Evolutionary conservation across 2,113 vertebrate species (phyloP).

Genomic region (Atrichornis clamosus): DNA sequence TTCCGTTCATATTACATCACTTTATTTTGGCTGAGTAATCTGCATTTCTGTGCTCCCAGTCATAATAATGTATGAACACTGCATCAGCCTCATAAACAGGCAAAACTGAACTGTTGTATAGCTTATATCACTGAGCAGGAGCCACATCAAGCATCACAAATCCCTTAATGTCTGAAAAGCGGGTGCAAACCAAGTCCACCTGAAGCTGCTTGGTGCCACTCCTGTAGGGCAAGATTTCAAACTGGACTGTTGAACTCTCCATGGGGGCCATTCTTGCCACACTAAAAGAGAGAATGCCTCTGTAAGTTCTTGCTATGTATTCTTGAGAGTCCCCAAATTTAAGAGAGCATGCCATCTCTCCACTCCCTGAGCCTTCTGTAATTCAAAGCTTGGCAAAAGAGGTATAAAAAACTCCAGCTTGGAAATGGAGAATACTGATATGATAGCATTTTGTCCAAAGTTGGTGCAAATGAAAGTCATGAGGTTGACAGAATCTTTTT

Average conservation of each 20-base stretch:
- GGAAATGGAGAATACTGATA: neutral
- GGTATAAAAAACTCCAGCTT: neutral
- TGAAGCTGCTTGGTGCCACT: constrained; percentile 71
- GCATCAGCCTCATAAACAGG: neutral
- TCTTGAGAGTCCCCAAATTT: neutral
- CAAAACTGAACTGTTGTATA: neutral
- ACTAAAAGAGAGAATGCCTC: neutral
- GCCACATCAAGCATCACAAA: constrained; percentile 46
- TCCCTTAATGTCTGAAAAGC: constrained; percentile 51
- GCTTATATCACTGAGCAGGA: neutral
- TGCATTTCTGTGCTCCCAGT: neutral
- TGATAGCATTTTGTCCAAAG: neutral
- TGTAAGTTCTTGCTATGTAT: neutral
- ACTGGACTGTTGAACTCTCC: constrained; percentile 62
- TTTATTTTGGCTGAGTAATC: neutral
- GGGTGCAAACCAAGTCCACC: constrained; percentile 65
- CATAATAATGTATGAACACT: neutral
- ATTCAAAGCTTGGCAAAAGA: neutral
- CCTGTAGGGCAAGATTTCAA: constrained; percentile 70
- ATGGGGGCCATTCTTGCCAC: constrained; percentile 39
- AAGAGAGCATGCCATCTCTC: neutral
- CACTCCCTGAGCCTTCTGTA: neutral
- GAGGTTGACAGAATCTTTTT: neutral
- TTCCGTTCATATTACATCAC: neutral
- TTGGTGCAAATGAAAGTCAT: neutral